Percentiles rank a stretch among this genome's conserved stretches.
These are phyloP conservation scores for Pristis pectinata DNA, from an alignment of 2,797 vertebrate genomes.

Conservation along the genomic window DNA sequence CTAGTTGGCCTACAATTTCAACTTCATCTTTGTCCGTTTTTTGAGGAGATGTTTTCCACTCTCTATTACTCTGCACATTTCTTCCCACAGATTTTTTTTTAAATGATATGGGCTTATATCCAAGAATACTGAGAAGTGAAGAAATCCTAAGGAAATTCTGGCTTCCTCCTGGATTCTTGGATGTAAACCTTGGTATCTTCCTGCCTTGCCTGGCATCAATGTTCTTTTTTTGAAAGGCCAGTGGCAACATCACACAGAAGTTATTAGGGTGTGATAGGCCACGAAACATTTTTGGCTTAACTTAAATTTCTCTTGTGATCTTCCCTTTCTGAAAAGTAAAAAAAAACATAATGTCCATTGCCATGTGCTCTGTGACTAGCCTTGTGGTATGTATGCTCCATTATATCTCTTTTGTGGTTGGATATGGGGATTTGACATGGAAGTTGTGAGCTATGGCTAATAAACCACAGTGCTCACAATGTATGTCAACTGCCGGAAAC, in stretches of 20 bases:
- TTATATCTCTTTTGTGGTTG: slow-evolving; percentile 8
- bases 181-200: neutral
- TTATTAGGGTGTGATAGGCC: neutral
- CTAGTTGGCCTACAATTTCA: too few relatives aligned
- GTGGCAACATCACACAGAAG: neutral
- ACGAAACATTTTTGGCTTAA: neutral
- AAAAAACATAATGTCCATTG: neutral
- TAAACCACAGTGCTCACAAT: neutral
- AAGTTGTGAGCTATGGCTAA: neutral
- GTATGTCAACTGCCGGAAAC: neutral
- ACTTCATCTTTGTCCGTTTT: too few relatives aligned
- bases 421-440: neutral
- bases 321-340: neutral
- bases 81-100: too few relatives aligned
- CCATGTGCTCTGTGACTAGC: neutral
- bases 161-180: too few relatives aligned
- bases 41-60: too few relatives aligned
- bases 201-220: neutral
- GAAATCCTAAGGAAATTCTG: too few relatives aligned
- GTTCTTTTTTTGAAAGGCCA: neutral
- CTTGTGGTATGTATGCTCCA: neutral
- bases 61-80: too few relatives aligned
- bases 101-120: too few relatives aligned
- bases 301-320: neutral
- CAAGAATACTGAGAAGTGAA: too few relatives aligned